Percentiles rank a stretch among this genome's conserved stretches.
Conservation (phyloP, 1,140 invertebrate genomes). For the Laodelphax striatellus region DNA sequence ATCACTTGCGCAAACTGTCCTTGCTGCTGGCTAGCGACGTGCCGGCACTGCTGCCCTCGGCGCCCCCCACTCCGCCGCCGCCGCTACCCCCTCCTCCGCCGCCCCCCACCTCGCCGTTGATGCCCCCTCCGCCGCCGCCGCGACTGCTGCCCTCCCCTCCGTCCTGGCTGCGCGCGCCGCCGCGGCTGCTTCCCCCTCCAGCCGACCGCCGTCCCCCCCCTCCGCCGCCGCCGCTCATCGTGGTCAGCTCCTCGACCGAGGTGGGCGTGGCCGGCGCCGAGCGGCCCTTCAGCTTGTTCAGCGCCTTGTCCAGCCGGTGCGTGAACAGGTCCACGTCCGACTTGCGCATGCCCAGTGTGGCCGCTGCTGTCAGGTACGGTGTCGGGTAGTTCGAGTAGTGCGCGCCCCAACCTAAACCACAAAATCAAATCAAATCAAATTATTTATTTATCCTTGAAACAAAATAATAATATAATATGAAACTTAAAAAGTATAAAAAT, state of each 20-base stretch:
- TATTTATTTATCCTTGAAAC: no score
- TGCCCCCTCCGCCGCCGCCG: conserved; percentile 13
- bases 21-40: conserved; percentile 44
- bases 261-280: conserved; percentile 39
- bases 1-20: conserved; percentile 40
- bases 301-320: conserved; percentile 45
- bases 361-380: conserved; percentile 58
- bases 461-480: no score
- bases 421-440: no score
- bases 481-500: no score
- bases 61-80: conserved; percentile 20
- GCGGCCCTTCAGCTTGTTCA: conserved; percentile 37
- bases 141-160: background rate
- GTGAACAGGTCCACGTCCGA: conserved; percentile 54
- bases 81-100: conserved; percentile 18
- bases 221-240: conserved; percentile 15
- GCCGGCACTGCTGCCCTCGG: conserved; percentile 32
- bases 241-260: conserved; percentile 27
- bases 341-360: conserved; percentile 54
- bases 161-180: conserved; percentile 12
- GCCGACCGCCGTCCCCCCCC: conserved; percentile 19
- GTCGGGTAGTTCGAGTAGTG: conserved; percentile 48
- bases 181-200: conserved; percentile 16
- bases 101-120: background rate
- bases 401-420: conserved; percentile 52